These are phyloP conservation scores for Acrobasis suavella DNA, from an alignment of 2,888 invertebrate genomes.

Conservation along the genomic window DNA sequence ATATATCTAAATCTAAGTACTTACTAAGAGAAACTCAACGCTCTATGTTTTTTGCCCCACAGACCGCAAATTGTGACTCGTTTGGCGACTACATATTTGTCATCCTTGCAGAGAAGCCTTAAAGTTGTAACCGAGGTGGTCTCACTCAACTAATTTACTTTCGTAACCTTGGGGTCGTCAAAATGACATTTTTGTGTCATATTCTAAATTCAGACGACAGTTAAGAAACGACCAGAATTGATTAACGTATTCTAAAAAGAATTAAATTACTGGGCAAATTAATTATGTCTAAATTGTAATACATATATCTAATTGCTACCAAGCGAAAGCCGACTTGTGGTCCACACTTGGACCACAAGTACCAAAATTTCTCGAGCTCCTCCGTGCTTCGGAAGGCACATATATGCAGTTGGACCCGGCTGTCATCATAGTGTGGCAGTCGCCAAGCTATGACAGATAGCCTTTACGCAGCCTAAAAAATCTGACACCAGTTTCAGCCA, in stretches of 20 bases:
- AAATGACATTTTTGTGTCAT: slow-evolving; percentile 25
- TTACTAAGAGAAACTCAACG: background rate
- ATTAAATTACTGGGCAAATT: too few relatives aligned
- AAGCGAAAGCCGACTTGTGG: too few relatives aligned
- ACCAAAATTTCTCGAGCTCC: too few relatives aligned
- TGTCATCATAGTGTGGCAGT: too few relatives aligned
- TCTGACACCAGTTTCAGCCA: too few relatives aligned
- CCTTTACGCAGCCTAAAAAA: too few relatives aligned
- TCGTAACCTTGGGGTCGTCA: slow-evolving; percentile 54
- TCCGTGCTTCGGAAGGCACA: too few relatives aligned
- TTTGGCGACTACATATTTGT: slow-evolving; percentile 24
- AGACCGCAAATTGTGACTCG: slow-evolving; percentile 15
- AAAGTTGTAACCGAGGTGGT: slow-evolving; percentile 63
- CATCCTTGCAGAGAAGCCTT: slow-evolving; percentile 62
- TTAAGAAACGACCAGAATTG: slow-evolving; percentile 37
- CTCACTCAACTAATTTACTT: slow-evolving; percentile 57
- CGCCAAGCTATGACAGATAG: too few relatives aligned
- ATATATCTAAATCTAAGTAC: background rate
- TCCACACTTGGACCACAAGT: too few relatives aligned
- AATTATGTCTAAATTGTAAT: too few relatives aligned
- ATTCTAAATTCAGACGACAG: slow-evolving; percentile 43
- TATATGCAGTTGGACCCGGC: too few relatives aligned
- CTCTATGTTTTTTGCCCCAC: slow-evolving; percentile 3
- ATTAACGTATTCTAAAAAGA: background rate
- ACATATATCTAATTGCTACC: too few relatives aligned